Evolutionary conservation across 2,888 invertebrate species (phyloP).

Genomic region (Venusia cambrica): DNA sequence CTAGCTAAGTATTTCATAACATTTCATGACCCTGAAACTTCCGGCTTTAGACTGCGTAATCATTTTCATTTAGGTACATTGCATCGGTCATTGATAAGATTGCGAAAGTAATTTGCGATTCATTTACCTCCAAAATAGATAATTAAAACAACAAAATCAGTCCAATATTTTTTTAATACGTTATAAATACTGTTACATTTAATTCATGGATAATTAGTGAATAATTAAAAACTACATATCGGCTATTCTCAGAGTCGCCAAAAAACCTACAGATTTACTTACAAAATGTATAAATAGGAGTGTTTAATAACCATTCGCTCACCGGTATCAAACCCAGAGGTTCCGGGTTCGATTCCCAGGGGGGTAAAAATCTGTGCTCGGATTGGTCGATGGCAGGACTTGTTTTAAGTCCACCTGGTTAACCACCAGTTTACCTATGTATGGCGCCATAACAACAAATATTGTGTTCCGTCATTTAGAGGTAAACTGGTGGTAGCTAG

Average conservation of each 20-base stretch:
- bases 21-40: constrained; percentile 1
- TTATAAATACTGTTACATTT: constrained; percentile 36
- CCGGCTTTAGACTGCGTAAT: constrained; percentile 3
- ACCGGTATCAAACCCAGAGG: no score
- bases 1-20: constrained; percentile 11
- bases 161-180: constrained; percentile 43
- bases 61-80: constrained; percentile 28
- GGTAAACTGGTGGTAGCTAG: no score
- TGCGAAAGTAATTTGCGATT: constrained; percentile 21
- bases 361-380: no score
- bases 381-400: no score
- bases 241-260: not conserved
- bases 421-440: no score
- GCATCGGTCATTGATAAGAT: constrained; percentile 24
- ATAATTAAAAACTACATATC: no score
- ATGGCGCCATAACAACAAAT: no score
- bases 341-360: no score
- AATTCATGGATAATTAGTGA: constrained; percentile 12
- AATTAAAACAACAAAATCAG: constrained; percentile 43
- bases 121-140: constrained; percentile 19
- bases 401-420: no score
- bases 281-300: no score
- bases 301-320: no score
- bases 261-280: not conserved
- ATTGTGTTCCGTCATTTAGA: no score